Evolutionary conservation across 2,797 vertebrate species (phyloP), one percentile per base, ranked within the genome.

Genomic region (Triplophysa bombifrons): DNA sequence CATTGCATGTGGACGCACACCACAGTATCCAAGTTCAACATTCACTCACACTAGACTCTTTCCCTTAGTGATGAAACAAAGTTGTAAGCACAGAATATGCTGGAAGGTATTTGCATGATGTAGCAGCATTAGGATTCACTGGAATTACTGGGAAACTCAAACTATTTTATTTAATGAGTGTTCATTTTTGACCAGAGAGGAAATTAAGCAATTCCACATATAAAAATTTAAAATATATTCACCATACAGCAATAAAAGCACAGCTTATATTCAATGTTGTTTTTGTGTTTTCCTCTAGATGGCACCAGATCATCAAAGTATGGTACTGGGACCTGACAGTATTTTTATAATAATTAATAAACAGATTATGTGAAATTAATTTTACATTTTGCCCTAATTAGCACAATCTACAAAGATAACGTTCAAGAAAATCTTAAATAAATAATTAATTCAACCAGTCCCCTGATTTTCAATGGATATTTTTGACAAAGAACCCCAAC

Each of bases 281-380:
- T 60, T 7, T 30, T 19, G 22, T 1, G 11, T 48, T 12, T n/a
- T 61, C 66, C 75, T 69, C 66, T 77, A 77, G 65, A 20, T 77
- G 75, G 75, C 75, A 25, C 58, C 12, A 60, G 19, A 77, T n/a
- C 53, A 60, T 44, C n/a, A 50, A 34, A 65, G 17, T 11, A 74
- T 11, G 4, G 2, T 34, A 4, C 22, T 44, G 13, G 27, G 8
- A 3, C 7, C 19, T 38, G 7, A 58, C 30, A 60, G 38, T 3
- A 44, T 46, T 76, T 55, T 50, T 46, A 10, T 46, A 56, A 46
- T 14, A 13, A 13, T 13, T 48, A 48, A 14, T 46, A 46, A 48
- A 3, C 11, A 4, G 4, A 13, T 3, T 46, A 51, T 5, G 14
- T 51, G 17, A 51, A 51, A 17, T 19, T 16, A 5, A 14, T 11